Percentiles rank a stretch among this genome's conserved stretches.
phyloP scores from a whole-genome alignment of 2,113 vertebrate species.

The Thymallus thymallus region DNA sequence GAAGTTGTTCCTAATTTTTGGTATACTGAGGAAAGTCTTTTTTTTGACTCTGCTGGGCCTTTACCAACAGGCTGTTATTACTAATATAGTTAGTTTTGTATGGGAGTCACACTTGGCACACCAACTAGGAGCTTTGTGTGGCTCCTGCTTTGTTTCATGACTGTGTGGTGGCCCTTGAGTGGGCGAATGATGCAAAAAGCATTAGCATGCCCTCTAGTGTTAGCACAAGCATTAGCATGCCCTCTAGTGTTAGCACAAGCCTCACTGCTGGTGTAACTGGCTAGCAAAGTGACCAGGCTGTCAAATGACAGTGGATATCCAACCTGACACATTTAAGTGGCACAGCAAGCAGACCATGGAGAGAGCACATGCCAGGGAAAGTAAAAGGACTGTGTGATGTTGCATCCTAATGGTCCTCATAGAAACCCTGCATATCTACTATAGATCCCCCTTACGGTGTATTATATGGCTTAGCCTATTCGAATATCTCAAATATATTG shows the following conservation, averaged over 20 bases:
- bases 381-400: not conserved
- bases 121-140: not conserved
- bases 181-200: not conserved
- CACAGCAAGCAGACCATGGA: not conserved
- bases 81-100: not conserved
- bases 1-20: too few species aligned
- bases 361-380: not conserved
- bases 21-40: too few species aligned
- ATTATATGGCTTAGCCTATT: not conserved
- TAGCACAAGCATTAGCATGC: not conserved
- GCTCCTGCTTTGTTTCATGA: not conserved
- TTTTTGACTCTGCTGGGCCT: too few species aligned
- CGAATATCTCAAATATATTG: not conserved
- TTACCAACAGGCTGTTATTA: not conserved
- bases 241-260: not conserved
- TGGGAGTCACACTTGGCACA: not conserved
- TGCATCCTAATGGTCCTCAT: not conserved
- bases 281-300: not conserved
- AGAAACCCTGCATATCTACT: not conserved
- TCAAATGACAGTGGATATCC: not conserved
- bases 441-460: not conserved
- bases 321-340: not conserved
- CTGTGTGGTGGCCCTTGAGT: not conserved
- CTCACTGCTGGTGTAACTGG: not conserved
- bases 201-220: conserved; percentile 6